Evolutionary conservation across 2,888 invertebrate species (phyloP), one percentile per base, ranked within the genome.

Genomic region (Drosophila robusta): DNA sequence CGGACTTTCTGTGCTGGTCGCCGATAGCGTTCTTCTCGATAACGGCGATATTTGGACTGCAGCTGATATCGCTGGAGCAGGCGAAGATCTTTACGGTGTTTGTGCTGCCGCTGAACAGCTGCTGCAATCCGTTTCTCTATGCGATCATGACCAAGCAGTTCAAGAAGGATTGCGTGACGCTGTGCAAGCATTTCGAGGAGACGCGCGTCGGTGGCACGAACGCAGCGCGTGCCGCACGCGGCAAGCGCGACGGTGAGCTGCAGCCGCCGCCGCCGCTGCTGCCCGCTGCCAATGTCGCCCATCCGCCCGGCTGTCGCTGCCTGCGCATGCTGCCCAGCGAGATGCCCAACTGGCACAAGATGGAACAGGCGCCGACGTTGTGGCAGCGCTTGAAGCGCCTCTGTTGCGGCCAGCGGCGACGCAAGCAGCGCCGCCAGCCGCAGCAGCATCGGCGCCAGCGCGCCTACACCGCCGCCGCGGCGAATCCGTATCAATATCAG

Each of bases 141-240:
- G 99, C 99, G 52, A 98, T 99, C 81, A 95, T 99, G 89, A 99
- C 99, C 7, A 98, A 99, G 91, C 98, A 98, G 92, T 98, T 98
- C 92, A 98, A 98, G 93, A 98, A 98, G 93, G 98, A 99, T 93
- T 98, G 98, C 93, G 97, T 98, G 3, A 95, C 97, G 91, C 96
- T 98, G 64, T 98, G 98, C 93, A 98, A 98, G 92, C 97, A 98
- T 18, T 97, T 99, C 84, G 98, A 99, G 92, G 98, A 98, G 92
- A 97, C 97, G 38, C 94, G 98, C 50, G 98, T 98, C 0, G 84
- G 91, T 1, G 90, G 90, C 12, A 45, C 73, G 2, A 58, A 57
- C 1, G 86, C 75, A 0, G 68, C 70, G 6, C 73, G 71, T 7
- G 76, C 51, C 0, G 71, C 67, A 4, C 71, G 68, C 0, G 81